These are phyloP conservation scores for Baccha elongata DNA, from an alignment of 2,888 invertebrate genomes.

Conservation along the genomic window DNA sequence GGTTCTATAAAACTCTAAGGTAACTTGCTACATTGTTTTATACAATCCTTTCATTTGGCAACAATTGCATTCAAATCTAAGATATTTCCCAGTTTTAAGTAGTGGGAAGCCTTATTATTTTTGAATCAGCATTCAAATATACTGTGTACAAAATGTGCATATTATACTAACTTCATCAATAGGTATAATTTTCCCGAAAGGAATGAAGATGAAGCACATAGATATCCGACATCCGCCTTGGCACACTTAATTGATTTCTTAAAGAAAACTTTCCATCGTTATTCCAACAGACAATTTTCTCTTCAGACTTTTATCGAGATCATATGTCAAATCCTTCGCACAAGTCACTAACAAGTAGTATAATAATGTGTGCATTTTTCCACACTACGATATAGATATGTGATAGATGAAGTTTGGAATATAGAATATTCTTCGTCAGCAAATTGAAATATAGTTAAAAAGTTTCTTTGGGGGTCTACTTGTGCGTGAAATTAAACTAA, in stretches of 20 bases:
- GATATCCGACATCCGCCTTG: background rate
- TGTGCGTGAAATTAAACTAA: slow-evolving; percentile 63
- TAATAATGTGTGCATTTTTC: slow-evolving; percentile 3
- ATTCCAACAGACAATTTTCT: slow-evolving; percentile 7
- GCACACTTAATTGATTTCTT: slow-evolving; percentile 23
- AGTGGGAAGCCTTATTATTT: too few species aligned
- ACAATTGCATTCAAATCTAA: too few species aligned
- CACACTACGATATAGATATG: background rate
- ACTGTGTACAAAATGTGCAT: too few species aligned
- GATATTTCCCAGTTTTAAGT: too few species aligned
- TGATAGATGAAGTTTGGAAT: background rate
- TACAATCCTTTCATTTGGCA: too few species aligned
- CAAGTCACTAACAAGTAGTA: slow-evolving; percentile 15
- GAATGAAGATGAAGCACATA: too few species aligned
- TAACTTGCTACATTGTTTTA: too few species aligned
- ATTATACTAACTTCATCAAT: too few species aligned
- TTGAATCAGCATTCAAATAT: too few species aligned
- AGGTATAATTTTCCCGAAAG: too few species aligned
- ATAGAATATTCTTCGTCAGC: slow-evolving; percentile 40
- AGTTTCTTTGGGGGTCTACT: slow-evolving; percentile 42
- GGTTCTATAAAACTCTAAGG: too few species aligned
- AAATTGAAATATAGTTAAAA: slow-evolving; percentile 59
- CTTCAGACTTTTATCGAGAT: slow-evolving; percentile 56
- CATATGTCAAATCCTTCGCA: slow-evolving; percentile 46
- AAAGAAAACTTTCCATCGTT: slow-evolving; percentile 29